Conservation (phyloP, 1,140 invertebrate genomes). For the Vanessa atalanta region DNA sequence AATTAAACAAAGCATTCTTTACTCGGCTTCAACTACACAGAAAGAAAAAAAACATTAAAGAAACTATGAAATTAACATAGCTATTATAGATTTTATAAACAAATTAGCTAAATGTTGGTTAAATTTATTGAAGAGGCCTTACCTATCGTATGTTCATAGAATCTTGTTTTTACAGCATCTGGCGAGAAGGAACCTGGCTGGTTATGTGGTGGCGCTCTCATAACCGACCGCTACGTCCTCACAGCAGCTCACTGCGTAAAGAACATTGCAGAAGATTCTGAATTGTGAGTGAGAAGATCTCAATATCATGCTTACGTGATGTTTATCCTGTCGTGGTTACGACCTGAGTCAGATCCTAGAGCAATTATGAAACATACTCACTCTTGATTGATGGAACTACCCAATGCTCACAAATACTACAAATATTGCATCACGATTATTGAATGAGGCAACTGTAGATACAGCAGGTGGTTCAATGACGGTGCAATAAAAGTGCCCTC, state of each 20-base stretch:
- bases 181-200: constrained; percentile 64
- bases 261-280: constrained; percentile 49
- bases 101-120: too few relatives aligned
- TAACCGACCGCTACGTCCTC: constrained; percentile 83
- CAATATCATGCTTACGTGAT: not conserved
- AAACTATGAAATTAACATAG: too few relatives aligned
- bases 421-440: constrained; percentile 3
- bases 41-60: too few relatives aligned
- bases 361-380: not conserved
- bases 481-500: not conserved
- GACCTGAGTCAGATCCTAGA: not conserved
- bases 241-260: constrained; percentile 86
- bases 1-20: too few relatives aligned
- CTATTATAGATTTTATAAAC: too few relatives aligned
- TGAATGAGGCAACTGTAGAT: not conserved
- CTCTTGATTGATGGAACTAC: not conserved
- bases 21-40: too few relatives aligned
- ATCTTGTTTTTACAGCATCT: constrained; percentile 33
- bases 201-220: constrained; percentile 84
- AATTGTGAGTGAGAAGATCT: not conserved
- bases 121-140: too few relatives aligned
- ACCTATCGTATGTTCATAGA: too few relatives aligned
- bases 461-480: not conserved
- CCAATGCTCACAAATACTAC: not conserved
- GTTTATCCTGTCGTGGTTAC: not conserved